Evolutionary conservation across 1,140 invertebrate genomes (phyloP).

Genomic region (Polyergus mexicanus): DNA sequence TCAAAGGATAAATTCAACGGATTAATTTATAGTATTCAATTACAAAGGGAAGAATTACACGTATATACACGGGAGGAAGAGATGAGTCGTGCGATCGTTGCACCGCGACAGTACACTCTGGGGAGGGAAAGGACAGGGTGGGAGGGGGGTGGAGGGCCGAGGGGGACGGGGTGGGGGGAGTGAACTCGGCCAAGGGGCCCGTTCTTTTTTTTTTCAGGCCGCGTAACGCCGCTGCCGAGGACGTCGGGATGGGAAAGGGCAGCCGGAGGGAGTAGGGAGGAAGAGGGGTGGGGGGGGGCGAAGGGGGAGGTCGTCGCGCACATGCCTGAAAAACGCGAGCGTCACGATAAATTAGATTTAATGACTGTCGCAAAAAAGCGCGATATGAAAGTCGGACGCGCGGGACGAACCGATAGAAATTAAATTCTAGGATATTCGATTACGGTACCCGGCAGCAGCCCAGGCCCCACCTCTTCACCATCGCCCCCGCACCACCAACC

Average conservation of each 20-base stretch:
- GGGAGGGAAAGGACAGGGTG: not conserved
- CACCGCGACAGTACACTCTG: conserved; percentile 40
- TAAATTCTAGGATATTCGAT: conserved; percentile 87
- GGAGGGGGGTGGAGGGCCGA: too few relatives aligned
- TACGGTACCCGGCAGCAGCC: conserved; percentile 76
- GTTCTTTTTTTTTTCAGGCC: conserved; percentile 46
- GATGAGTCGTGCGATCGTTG: conserved; percentile 16
- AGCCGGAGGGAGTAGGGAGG: too few relatives aligned
- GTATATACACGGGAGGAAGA: not conserved
- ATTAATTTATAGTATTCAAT: conserved; percentile 65
- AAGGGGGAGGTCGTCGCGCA: conserved; percentile 50
- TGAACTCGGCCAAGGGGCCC: conserved; percentile 57
- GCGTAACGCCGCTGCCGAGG: conserved; percentile 51
- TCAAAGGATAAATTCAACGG: conserved; percentile 62
- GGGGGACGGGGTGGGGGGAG: not conserved
- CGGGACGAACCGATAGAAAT: conserved; percentile 85
- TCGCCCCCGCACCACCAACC: not conserved
- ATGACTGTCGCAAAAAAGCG: conserved; percentile 85
- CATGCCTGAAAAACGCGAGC: conserved; percentile 76
- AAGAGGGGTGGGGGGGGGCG: not conserved
- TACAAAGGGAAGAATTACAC: conserved; percentile 61
- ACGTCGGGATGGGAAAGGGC: not conserved
- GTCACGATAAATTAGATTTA: conserved; percentile 86
- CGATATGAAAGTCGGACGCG: conserved; percentile 86
- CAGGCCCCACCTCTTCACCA: conserved; percentile 34